Evolutionary conservation across 2,113 vertebrate genomes (phyloP).

Genomic region (Vulpes vulpes): DNA sequence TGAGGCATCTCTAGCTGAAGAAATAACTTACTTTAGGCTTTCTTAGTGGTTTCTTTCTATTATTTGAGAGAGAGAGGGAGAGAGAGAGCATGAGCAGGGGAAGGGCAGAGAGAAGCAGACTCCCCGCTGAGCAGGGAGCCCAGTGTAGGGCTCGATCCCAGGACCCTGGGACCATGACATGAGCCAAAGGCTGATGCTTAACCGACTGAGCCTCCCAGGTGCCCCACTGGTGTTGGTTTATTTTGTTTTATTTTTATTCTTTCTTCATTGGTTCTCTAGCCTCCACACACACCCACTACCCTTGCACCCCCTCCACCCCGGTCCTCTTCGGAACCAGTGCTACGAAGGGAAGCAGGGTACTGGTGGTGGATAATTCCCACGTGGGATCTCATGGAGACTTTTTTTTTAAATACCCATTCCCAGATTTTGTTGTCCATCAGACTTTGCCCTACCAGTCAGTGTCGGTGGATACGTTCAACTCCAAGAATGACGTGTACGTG

Average conservation of each 20-base stretch:
- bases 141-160: too few relatives aligned
- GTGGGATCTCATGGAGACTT: not conserved
- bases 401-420: slow-evolving; percentile 74
- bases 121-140: too few relatives aligned
- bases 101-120: too few relatives aligned
- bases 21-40: not conserved
- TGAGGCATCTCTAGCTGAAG: not conserved
- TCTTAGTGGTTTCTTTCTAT: not conserved
- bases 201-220: too few relatives aligned
- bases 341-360: not conserved
- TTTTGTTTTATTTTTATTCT: not conserved
- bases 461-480: slow-evolving; percentile 96
- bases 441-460: slow-evolving; percentile 95
- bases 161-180: too few relatives aligned
- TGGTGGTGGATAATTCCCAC: not conserved
- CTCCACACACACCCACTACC: accelerated
- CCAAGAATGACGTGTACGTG: slow-evolving; percentile 97
- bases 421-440: slow-evolving; percentile 98
- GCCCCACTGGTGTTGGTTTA: not conserved
- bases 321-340: not conserved
- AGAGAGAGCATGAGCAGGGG: too few relatives aligned
- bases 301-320: not conserved
- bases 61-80: too few relatives aligned
- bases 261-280: not conserved
- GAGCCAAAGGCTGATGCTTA: too few relatives aligned